A percentile compares a stretch with the other conserved stretches of the same genome.
Conservation (phyloP, 35 echinoderm and acorn worm species). For the Lytechinus pictus region DNA sequence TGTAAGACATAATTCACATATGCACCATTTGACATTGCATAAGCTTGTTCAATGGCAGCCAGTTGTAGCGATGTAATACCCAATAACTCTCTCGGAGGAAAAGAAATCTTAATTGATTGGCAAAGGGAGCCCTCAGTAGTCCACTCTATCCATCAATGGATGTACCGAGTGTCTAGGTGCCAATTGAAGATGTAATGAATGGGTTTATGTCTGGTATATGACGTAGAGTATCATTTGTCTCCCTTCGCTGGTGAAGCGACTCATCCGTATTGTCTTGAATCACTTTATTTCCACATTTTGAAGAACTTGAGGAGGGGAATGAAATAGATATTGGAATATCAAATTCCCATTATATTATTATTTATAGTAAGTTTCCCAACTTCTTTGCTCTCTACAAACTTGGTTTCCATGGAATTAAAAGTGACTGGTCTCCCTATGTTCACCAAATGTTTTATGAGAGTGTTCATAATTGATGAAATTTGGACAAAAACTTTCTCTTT, state of each 20-base stretch:
- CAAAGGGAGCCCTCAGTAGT: slow-evolving; percentile 8
- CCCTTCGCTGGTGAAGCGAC: not conserved
- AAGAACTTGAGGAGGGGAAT: not conserved
- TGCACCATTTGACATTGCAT: too few relatives aligned
- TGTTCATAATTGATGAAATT: too few relatives aligned
- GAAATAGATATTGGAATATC: too few relatives aligned
- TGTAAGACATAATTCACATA: too few relatives aligned
- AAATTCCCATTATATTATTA: too few relatives aligned
- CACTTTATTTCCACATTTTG: not conserved
- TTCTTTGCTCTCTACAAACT: too few relatives aligned
- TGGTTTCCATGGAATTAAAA: too few relatives aligned
- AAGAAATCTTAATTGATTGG: not conserved
- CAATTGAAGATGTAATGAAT: slow-evolving; percentile 24
- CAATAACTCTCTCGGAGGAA: not conserved
- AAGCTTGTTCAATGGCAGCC: not conserved
- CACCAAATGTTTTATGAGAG: too few relatives aligned
- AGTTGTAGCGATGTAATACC: not conserved
- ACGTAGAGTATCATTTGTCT: slow-evolving; percentile 12
- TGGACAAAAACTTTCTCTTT: too few relatives aligned
- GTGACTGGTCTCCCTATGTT: too few relatives aligned
- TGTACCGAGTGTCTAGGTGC: slow-evolving; percentile 17
- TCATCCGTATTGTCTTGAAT: not conserved
- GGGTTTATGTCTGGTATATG: not conserved
- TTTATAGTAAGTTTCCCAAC: too few relatives aligned
- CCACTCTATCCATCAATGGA: not conserved